Evolutionary conservation across 2,113 vertebrate genomes (phyloP).

Genomic region (Phodopus roborovskii): DNA sequence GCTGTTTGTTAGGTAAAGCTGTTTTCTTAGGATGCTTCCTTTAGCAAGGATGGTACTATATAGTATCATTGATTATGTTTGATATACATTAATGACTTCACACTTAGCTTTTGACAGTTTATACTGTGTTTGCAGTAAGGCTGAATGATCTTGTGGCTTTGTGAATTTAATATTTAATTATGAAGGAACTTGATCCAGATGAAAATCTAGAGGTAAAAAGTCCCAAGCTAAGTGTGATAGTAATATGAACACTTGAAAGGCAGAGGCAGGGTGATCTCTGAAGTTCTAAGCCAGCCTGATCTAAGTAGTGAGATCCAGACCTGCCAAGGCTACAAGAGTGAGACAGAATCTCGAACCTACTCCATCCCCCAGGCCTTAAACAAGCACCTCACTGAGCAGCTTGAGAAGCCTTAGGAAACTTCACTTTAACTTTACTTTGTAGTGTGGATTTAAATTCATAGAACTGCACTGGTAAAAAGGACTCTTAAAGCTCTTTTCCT

Average conservation of each 20-base stretch:
- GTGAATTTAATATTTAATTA: constrained; percentile 60
- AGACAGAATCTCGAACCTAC: not conserved
- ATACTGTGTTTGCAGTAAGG: constrained; percentile 14
- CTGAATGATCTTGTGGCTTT: constrained; percentile 56
- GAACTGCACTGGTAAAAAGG: constrained; percentile 5
- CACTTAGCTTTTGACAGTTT: constrained; percentile 9
- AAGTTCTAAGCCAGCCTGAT: not conserved
- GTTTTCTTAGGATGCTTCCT: constrained; percentile 26
- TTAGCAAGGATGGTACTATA: constrained; percentile 21
- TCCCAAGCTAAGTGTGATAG: not conserved
- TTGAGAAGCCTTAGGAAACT: not conserved
- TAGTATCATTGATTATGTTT: not conserved
- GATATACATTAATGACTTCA: constrained; percentile 10
- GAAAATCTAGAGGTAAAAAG: not conserved
- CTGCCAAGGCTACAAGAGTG: not conserved
- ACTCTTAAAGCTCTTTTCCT: constrained; percentile 3
- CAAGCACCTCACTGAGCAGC: not conserved
- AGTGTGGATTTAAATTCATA: constrained; percentile 10
- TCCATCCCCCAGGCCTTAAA: not conserved
- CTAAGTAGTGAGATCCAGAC: not conserved
- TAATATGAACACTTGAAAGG: not conserved
- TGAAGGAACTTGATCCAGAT: constrained; percentile 39
- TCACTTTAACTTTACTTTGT: not conserved
- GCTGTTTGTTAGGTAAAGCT: constrained; percentile 40
- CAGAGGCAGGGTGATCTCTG: not conserved